Base-by-base conservation (phyloP, 2,888 invertebrate genomes). In the Desoria tigrina region DNA sequence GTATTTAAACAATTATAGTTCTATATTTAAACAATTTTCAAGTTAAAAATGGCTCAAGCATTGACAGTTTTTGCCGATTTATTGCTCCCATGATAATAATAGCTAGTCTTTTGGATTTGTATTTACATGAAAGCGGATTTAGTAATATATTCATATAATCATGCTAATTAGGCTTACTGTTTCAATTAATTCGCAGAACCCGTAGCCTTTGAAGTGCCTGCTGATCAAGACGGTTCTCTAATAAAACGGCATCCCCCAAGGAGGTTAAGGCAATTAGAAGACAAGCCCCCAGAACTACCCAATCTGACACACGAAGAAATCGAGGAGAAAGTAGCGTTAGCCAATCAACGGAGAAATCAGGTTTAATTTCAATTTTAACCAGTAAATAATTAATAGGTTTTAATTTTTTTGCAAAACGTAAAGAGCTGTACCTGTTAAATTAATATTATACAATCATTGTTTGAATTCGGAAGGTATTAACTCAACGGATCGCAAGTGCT, bases 161-260 rank as follows among this genome's bases (percentile, higher is more conserved):
- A n/a, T n/a, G 32, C 11, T 32, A 32, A 32, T 11, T 32, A 7
- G 4, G 32, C 32, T 32, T 32, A 32, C 32, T 32, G 32, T 32
- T 4, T 32, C 32, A 7, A 32, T 32, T 4, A 32, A 32, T 4
- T 42, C 23, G n/a, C 49, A 75, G 73, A 68, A 56, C 76, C 76
- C 28, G 53, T 76, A 42, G 76, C 76, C 16, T 76, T 76, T 68
- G 76, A 76, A 69, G 76, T 76, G 45, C 74, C 76, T 54, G 73
- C 74, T 11, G 51, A 45, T 2, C 62, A 68, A 11, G 68, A 63
- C 55, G 68, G 62, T 28, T 71, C 71, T 26, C 55, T 75, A 42
- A 74, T 76, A 26, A 73, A 74, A 53, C 63, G 68, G 32, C 76
- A 76, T 67, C 76, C 76, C 23, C 76, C 76, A 3, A 64, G 72